Base-by-base conservation (phyloP, 2,888 invertebrate species). In the Sinhomidia bicolor region DNA sequence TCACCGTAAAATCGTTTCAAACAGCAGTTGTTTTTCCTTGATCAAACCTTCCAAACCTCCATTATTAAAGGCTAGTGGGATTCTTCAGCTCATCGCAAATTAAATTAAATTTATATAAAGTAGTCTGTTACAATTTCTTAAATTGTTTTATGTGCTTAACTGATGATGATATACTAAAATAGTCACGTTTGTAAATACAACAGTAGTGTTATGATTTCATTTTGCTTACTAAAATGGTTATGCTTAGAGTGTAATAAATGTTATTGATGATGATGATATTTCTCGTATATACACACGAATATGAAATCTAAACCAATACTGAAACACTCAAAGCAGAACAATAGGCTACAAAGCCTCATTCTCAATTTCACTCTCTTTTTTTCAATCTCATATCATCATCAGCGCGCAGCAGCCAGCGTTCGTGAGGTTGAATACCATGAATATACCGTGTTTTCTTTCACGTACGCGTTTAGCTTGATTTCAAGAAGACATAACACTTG, bases 341-440 rank as follows among this genome's bases (percentile, higher is more conserved):
- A 71, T 71, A 71, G 71, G 44, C 51, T 51, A 51, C 51, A 71
- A 71, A 71, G 71, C 36, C 44, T 71, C 51, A 51, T 12, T 71
- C 71, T 71, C 71, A 71, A 14, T 71, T 71, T 71, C 71, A 71
- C 71, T 71, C 71, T 71, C 71, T 44, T 71, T 41, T 65, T 12
- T 20, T 57, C 32, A 10, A 12, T 4, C 32, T 65, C 32, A 57
- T 36, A 14, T 29, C 65, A 32, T 65, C 54, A 36, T 65, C 71
- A 71, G 23, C 41, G 71, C n/a, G 5, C 3, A 71, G 20, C 36
- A 20, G 36, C 9, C 41, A 41, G 17, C 41, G 71, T 71, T 36
- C 71, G 71, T 71, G 71, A 71, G 26, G 71, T 71, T 71, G 71
- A 71, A 71, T 71, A 71, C 71, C 44, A 71, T 71, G 71, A 71